phyloP scores from a whole-genome alignment of 2,113 vertebrate genomes.

The Galemys pyrenaicus region DNA sequence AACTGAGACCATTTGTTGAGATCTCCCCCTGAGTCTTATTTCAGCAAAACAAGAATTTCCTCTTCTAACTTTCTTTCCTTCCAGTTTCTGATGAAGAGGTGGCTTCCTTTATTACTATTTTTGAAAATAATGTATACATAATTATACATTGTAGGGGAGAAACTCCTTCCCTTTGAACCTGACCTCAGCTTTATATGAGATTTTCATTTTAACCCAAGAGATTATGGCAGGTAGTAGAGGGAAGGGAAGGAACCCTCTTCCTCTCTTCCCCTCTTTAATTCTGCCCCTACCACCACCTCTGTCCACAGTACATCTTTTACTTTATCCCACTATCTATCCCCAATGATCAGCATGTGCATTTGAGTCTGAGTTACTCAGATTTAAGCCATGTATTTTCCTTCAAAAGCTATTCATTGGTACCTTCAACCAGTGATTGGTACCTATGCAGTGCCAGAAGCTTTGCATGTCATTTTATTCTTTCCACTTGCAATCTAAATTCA shows the following conservation, averaged over 20 bases:
- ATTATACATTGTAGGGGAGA: neutral
- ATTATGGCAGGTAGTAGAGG: neutral
- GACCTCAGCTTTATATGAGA: neutral
- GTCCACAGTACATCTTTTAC: neutral
- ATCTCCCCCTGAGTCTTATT: slow-evolving; percentile 11
- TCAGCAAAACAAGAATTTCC: slow-evolving; percentile 3
- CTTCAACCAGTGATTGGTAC: neutral
- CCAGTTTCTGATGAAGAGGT: neutral
- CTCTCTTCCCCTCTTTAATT: neutral
- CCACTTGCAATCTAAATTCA: neutral
- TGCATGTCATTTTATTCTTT: neutral
- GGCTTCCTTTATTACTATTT: slow-evolving; percentile 43
- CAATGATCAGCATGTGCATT: neutral
- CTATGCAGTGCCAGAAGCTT: neutral
- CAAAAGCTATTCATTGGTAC: neutral
- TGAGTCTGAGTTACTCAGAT: neutral
- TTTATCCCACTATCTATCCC: neutral
- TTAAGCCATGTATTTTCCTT: neutral
- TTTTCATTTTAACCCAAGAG: neutral
- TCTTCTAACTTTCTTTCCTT: neutral
- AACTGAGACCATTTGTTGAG: neutral
- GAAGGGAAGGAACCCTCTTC: too few species aligned
- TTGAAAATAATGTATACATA: neutral
- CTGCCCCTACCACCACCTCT: neutral
- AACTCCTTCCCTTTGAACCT: neutral